phyloP scores from a whole-genome alignment of 92 coral and sea anemone species.

The Epizoanthus ramosus region DNA sequence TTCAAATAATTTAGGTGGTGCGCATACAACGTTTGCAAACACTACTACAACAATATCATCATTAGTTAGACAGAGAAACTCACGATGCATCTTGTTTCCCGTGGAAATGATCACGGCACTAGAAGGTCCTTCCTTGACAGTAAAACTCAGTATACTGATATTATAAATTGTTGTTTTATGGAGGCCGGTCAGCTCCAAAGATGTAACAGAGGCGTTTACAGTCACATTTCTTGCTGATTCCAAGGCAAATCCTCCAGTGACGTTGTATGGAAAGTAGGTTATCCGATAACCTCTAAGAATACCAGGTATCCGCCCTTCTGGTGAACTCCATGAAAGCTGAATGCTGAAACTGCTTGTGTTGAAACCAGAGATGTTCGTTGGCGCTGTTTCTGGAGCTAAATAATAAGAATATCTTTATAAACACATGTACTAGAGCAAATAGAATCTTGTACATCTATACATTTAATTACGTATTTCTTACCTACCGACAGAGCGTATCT shows the following conservation, averaged over 20 bases:
- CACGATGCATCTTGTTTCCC: too few species aligned
- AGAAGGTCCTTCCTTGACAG: not conserved
- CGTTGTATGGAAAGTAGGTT: not conserved
- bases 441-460: too few species aligned
- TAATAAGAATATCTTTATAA: too few species aligned
- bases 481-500: too few species aligned
- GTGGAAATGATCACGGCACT: not conserved
- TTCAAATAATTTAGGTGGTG: too few species aligned
- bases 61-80: too few species aligned
- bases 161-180: not conserved
- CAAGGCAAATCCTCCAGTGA: not conserved
- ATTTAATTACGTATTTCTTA: too few species aligned
- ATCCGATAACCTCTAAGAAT: constrained; percentile 5
- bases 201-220: not conserved
- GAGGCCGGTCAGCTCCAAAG: not conserved
- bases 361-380: constrained; percentile 24
- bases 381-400: constrained; percentile 32
- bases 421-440: too few species aligned
- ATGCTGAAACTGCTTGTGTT: constrained; percentile 14
- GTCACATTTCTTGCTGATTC: not conserved
- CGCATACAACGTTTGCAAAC: too few species aligned
- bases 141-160: not conserved
- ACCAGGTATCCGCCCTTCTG: not conserved
- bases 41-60: too few species aligned
- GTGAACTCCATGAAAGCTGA: constrained; percentile 21